Percentiles rank a stretch among this genome's conserved stretches.
These are phyloP conservation scores for Dromas ardeola DNA, from an alignment of 2,113 vertebrate genomes.

Conservation along the genomic window DNA sequence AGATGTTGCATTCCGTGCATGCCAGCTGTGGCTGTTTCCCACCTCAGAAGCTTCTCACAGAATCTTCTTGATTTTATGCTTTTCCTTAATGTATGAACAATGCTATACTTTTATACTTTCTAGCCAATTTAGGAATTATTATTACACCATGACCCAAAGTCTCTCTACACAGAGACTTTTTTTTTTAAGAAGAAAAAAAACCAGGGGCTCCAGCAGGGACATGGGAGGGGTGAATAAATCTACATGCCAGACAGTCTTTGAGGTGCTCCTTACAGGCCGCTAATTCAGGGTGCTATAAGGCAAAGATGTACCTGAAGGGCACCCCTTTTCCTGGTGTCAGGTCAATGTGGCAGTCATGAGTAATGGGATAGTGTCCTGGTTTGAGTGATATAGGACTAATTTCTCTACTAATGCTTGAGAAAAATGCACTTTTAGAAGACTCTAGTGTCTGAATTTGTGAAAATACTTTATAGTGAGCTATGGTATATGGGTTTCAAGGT, in stretches of 20 bases:
- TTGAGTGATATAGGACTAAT: not conserved
- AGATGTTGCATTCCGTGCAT: too few relatives aligned
- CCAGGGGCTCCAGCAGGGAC: not conserved
- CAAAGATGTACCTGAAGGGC: not conserved
- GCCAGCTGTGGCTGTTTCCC: too few relatives aligned
- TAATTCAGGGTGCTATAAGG: not conserved
- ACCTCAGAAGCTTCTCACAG: too few relatives aligned
- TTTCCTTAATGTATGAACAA: too few relatives aligned
- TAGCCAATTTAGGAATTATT: too few relatives aligned
- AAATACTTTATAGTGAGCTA: too few relatives aligned
- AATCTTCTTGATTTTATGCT: too few relatives aligned
- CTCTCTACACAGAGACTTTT: not conserved
- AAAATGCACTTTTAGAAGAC: too few relatives aligned
- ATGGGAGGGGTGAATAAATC: not conserved
- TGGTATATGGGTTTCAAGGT: not conserved
- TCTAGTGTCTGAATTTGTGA: too few relatives aligned
- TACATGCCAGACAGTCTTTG: not conserved
- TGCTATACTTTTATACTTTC: too few relatives aligned
- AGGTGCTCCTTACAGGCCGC: not conserved
- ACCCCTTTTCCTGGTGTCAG: not conserved
- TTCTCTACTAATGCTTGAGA: not conserved
- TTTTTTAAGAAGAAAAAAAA: not conserved
- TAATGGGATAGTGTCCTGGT: not conserved
- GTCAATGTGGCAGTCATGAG: not conserved
- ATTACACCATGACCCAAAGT: not conserved